Evolutionary conservation across 2,113 vertebrate species (phyloP), one percentile per base, ranked within the genome.

Genomic region (Phasianus colchicus): DNA sequence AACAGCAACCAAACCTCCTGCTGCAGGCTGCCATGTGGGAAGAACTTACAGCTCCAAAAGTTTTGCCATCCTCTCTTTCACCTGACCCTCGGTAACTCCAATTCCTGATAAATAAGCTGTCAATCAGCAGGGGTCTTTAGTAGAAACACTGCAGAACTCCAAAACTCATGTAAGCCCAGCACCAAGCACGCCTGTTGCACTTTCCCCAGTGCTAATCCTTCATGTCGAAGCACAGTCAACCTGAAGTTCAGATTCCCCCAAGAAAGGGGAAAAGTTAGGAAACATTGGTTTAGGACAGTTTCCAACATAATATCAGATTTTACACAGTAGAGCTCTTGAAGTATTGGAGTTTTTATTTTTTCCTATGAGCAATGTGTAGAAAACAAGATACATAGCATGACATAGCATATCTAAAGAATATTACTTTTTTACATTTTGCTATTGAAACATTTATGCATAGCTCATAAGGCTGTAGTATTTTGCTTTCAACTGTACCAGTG

Each of bases 171-270:
- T 55, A 85, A 69, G 43, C 25, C 17, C 15, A 84, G 29, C 43
- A 65, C 20, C 38, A 73, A 50, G 25, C 0, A 1, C 4, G n/a
- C 27, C 12, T 32, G 30, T 16, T 19, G 21, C 19, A 42, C 9
- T 2, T 48, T 81, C 29, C 32, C 19, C 32, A 61, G 5, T 36
- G 22, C 6, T 81, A 82, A 2, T 36, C 50, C 50, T 54, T 58
- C 73, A 22, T n/a, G 47, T 48, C 10, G 20, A 55, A 40, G 24
- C 38, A 43, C n/a, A 74, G 21, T 14, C 38, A 57, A 30, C 0
- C 0, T 43, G n/a, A 0, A 0, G 25, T 54, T 65, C 43, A 74
- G 54, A 52, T 18, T 6, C 47, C n/a, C 30, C 36, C 25, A 64
- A 52, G 55, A 34, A 73, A 70, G 65, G 17, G 3, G 30, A 6